Evolutionary conservation across 2,113 vertebrate species (phyloP).

Genomic region (Pterocles gutturalis): DNA sequence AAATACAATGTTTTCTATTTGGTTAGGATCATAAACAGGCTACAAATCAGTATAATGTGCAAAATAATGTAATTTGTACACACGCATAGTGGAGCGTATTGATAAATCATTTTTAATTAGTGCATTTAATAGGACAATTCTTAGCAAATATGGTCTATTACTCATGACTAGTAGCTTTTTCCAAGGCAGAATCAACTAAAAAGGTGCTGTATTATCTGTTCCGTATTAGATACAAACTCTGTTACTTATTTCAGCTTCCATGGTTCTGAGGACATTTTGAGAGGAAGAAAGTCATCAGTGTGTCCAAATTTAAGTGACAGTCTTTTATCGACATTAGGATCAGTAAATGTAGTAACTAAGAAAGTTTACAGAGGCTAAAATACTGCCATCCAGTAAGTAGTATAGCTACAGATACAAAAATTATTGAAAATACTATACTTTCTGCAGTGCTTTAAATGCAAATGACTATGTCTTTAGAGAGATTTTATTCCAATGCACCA

Average conservation of each 20-base stretch:
- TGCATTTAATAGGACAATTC: not conserved
- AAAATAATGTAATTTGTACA: not conserved
- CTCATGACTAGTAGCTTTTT: not conserved
- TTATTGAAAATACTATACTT: not conserved
- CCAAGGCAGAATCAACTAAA: not conserved
- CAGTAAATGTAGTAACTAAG: not conserved
- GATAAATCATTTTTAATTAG: not conserved
- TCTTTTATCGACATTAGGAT: not conserved
- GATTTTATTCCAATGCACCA: not conserved
- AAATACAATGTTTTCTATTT: not conserved
- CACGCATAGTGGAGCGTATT: fast-evolving
- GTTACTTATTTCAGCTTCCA: not conserved
- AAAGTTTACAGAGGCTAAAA: not conserved
- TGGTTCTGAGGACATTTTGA: not conserved
- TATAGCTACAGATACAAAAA: not conserved
- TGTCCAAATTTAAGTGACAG: not conserved
- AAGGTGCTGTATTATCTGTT: not conserved
- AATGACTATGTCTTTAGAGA: not conserved
- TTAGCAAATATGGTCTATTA: not conserved
- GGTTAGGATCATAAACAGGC: not conserved
- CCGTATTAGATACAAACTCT: not conserved
- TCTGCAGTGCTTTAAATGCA: not conserved
- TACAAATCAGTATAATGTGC: not conserved
- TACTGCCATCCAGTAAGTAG: not conserved
- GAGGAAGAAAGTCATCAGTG: not conserved